These are phyloP conservation scores for Sycophila sp. DNA, from an alignment of 1,140 invertebrate genomes.

Conservation along the genomic window DNA sequence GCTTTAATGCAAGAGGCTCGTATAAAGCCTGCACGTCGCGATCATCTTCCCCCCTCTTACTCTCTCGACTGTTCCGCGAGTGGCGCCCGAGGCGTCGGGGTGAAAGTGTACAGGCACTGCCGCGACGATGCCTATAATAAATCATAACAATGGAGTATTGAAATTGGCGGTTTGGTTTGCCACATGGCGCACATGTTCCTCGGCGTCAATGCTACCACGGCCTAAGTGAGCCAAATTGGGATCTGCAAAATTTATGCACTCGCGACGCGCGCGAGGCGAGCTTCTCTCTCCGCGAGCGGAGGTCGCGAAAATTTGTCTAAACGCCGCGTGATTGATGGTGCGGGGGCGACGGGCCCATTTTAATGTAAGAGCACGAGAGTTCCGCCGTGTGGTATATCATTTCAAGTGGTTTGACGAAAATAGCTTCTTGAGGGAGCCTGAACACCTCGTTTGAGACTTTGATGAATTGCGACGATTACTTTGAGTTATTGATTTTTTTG, in stretches of 20 bases:
- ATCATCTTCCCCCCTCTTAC: constrained; percentile 1
- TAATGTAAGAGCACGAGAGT: no score
- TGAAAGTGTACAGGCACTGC: constrained; percentile 37
- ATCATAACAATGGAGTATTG: constrained; percentile 56
- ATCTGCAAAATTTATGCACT: constrained; percentile 41
- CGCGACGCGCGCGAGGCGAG: not conserved
- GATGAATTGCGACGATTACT: no score
- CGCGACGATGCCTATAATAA: constrained; percentile 50
- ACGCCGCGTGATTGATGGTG: not conserved
- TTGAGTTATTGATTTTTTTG: no score
- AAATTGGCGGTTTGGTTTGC: constrained; percentile 55
- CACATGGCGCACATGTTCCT: constrained; percentile 43
- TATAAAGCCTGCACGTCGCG: not conserved
- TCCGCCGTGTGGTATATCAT: no score
- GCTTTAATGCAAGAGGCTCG: not conserved
- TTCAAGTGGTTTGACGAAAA: no score
- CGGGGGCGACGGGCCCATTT: no score
- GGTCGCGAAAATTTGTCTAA: not conserved
- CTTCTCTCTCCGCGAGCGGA: not conserved
- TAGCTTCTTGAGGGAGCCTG: no score
- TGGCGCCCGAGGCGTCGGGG: constrained; percentile 44
- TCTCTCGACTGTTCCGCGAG: constrained; percentile 29
- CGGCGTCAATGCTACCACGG: not conserved
- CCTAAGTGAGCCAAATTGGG: constrained; percentile 6
- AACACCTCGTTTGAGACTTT: no score